Conservation (phyloP, 2,888 invertebrate species). For the Rhabditophanes sp. region DNA sequence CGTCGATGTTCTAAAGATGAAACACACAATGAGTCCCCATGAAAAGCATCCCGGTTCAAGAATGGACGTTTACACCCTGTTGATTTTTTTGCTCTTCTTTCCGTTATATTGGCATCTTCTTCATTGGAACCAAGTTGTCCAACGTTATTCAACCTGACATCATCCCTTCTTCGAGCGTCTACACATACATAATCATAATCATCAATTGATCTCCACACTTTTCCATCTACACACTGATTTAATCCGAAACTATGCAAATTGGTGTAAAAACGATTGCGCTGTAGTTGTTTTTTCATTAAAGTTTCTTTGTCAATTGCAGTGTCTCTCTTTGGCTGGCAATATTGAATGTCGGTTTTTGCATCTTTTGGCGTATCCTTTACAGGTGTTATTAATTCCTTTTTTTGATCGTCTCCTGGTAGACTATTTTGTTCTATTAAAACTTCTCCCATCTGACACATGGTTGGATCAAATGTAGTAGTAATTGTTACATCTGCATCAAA, state of each 20-base stretch:
- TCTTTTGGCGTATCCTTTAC: no score
- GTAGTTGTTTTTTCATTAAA: constrained; percentile 9
- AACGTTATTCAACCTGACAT: background rate
- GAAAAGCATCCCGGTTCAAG: constrained; percentile 15
- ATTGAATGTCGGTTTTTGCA: background rate
- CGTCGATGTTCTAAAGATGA: no score
- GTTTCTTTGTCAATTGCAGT: constrained; percentile 1
- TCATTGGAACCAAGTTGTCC: background rate
- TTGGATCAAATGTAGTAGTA: constrained; percentile 21
- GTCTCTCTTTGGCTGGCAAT: background rate
- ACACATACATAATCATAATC: constrained; percentile 41
- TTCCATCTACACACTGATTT: constrained; percentile 26
- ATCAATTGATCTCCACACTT: constrained; percentile 34
- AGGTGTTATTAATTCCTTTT: no score
- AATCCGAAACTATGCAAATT: constrained; percentile 20
- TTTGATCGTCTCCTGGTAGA: constrained; percentile 9
- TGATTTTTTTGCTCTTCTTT: constrained; percentile 1
- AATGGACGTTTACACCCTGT: constrained; percentile 14
- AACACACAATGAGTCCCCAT: constrained; percentile 20
- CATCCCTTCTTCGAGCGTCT: constrained; percentile 12
- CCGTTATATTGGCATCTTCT: background rate
- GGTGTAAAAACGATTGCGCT: constrained; percentile 11
- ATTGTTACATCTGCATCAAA: constrained; percentile 14
- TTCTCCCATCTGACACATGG: constrained; percentile 3
- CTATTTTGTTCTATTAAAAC: constrained; percentile 6